Evolutionary conservation across 92 coral and sea anemone species (phyloP).

Genomic region (Porites cylindrica): DNA sequence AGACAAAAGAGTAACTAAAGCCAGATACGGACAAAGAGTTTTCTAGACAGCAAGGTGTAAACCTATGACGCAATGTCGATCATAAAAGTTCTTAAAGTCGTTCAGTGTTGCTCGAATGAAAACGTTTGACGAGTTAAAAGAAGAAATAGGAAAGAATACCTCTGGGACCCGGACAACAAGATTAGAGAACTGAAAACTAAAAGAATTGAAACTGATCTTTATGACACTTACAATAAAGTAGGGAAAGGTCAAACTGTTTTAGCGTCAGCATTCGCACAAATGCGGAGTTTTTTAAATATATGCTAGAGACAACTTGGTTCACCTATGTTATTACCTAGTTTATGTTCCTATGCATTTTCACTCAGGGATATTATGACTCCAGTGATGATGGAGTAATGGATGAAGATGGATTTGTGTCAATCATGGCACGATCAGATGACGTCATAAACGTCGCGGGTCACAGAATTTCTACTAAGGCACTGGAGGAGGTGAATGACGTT

Average conservation of each 20-base stretch:
- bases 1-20: background rate
- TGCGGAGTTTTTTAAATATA: too few relatives aligned
- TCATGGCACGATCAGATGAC: conserved; percentile 99
- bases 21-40: background rate
- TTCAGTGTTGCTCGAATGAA: too few relatives aligned
- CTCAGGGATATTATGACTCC: conserved; percentile 93
- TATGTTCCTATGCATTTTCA: background rate
- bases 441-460: conserved; percentile 99
- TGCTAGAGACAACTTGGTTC: too few relatives aligned
- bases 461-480: conserved; percentile 92
- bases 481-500: conserved; percentile 85
- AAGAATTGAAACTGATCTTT: too few relatives aligned
- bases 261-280: too few relatives aligned
- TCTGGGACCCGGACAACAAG: background rate
- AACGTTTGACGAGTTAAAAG: too few relatives aligned
- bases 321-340: too few relatives aligned
- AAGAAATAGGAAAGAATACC: background rate
- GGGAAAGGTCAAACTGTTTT: too few relatives aligned
- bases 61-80: background rate
- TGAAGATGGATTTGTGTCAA: conserved; percentile 92
- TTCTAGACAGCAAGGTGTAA: background rate
- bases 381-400: conserved; percentile 97
- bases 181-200: background rate
- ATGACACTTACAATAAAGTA: too few relatives aligned
- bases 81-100: too few relatives aligned